Conservation (phyloP, 1,140 invertebrate genomes). For the Drosophila kanapiae region DNA sequence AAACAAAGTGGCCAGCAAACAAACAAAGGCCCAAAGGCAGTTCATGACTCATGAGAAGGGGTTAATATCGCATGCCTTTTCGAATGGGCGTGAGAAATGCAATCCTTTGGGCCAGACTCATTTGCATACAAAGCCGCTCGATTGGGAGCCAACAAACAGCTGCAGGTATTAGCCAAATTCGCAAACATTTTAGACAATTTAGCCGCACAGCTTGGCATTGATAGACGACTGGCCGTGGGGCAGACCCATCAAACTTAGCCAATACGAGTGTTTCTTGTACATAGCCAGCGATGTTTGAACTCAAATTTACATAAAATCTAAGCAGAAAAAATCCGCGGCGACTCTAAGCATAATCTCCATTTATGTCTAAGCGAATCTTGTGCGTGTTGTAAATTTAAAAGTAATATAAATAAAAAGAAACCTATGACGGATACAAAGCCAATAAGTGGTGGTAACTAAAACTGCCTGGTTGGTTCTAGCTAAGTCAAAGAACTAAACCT, state of each 20-base stretch:
- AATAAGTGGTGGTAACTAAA: constrained; percentile 6
- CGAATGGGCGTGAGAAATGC: constrained; percentile 56
- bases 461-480: constrained; percentile 9
- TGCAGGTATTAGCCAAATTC: constrained; percentile 26
- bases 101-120: constrained; percentile 48
- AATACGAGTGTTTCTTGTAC: constrained; percentile 51
- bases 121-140: constrained; percentile 79
- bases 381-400: constrained; percentile 75
- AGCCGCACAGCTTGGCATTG: constrained; percentile 41
- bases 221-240: constrained; percentile 28
- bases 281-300: constrained; percentile 41
- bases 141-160: constrained; percentile 50
- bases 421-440: constrained; percentile 1
- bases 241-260: constrained; percentile 31
- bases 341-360: constrained; percentile 60
- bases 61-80: constrained; percentile 20
- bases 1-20: constrained; percentile 45
- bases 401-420: constrained; percentile 23
- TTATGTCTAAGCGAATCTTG: constrained; percentile 69
- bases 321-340: constrained; percentile 36
- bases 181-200: constrained; percentile 16
- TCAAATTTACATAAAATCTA: constrained; percentile 41
- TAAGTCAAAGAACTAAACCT: constrained; percentile 31
- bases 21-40: constrained; percentile 37
- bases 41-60: constrained; percentile 41